phyloP scores from a whole-genome alignment of 2,113 vertebrate species.

The Eidolon helvum region DNA sequence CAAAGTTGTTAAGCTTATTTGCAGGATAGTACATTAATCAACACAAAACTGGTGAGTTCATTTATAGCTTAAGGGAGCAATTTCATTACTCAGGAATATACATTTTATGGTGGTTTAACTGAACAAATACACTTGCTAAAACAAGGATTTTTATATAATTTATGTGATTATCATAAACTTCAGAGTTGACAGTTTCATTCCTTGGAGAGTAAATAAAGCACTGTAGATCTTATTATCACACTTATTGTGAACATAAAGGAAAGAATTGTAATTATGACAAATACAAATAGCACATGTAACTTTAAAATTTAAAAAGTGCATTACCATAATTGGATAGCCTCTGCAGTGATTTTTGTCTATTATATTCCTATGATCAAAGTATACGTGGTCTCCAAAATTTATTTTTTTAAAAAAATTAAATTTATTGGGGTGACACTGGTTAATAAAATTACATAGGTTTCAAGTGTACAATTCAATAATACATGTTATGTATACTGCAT shows the following conservation, averaged over 20 bases:
- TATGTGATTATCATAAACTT: background rate
- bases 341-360: background rate
- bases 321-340: background rate
- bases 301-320: background rate
- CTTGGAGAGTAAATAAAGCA: slow-evolving; percentile 16
- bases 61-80: background rate
- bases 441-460: no score
- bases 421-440: no score
- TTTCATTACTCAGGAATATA: background rate
- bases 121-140: slow-evolving; percentile 9
- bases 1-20: background rate
- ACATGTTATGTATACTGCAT: no score
- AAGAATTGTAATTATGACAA: background rate
- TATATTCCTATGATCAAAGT: background rate
- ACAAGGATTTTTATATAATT: background rate
- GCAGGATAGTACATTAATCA: background rate
- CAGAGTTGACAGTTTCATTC: background rate
- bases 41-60: background rate
- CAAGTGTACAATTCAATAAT: no score
- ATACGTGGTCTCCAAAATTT: background rate
- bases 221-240: background rate
- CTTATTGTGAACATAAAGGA: background rate
- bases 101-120: background rate
- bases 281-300: background rate
- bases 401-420: background rate